Conservation (phyloP, 1,140 invertebrate genomes). For the Orchestia grillus region DNA sequence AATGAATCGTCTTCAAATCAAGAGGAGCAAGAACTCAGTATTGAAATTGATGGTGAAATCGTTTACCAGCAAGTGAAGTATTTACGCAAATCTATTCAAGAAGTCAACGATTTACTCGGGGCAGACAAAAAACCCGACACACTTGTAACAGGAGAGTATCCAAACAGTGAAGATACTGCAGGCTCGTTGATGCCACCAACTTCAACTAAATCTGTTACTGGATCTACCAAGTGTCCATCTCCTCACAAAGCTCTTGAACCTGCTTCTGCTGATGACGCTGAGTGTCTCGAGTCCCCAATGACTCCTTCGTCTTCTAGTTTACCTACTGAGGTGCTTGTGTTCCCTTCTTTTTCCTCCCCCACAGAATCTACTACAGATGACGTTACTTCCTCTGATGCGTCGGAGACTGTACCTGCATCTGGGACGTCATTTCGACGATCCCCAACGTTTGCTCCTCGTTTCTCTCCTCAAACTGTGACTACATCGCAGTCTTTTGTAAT, state of each 20-base stretch:
- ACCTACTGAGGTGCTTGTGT: conserved; percentile 66
- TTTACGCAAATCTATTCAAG: conserved; percentile 80
- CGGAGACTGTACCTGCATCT: conserved; percentile 34
- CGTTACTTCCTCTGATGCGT: conserved; percentile 63
- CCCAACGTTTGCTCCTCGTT: not conserved
- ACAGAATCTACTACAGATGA: conserved; percentile 68
- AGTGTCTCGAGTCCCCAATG: conserved; percentile 67
- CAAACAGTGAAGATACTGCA: not conserved
- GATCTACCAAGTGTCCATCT: conserved; percentile 36
- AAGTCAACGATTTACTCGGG: conserved; percentile 79
- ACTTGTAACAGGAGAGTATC: not conserved
- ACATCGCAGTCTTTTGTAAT: not conserved
- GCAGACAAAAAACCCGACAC: conserved; percentile 13
- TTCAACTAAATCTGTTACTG: not conserved
- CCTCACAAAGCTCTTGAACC: conserved; percentile 32
- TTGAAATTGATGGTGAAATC: conserved; percentile 66
- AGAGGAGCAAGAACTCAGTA: conserved; percentile 58
- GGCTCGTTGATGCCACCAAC: not conserved
- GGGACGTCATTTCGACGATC: not conserved
- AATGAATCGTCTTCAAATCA: conserved; percentile 35
- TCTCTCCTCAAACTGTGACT: not conserved
- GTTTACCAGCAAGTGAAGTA: conserved; percentile 84
- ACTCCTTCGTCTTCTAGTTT: conserved; percentile 66
- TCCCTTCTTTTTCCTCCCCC: conserved; percentile 67
- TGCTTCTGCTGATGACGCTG: conserved; percentile 61